These are phyloP conservation scores for Malacoraja senta DNA, from an alignment of 2,797 vertebrate species.

Conservation along the genomic window DNA sequence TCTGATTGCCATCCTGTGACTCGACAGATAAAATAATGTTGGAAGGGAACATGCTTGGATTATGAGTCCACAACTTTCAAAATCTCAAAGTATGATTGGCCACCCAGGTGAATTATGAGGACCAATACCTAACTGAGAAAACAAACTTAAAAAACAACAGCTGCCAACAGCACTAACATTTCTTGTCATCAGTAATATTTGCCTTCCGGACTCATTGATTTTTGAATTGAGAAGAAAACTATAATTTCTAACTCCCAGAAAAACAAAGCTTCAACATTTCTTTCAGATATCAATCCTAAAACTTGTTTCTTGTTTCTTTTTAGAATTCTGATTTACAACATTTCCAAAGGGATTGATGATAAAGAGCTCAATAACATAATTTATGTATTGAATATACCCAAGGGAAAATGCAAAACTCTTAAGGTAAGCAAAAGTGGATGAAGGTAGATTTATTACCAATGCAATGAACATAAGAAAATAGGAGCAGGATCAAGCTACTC, in stretches of 20 bases:
- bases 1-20: not conserved
- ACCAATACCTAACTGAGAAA: not conserved
- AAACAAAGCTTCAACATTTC: not conserved
- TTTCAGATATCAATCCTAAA: conserved; percentile 1
- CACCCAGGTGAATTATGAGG: not conserved
- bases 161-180: not conserved
- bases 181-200: not conserved
- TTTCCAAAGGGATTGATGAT: conserved; percentile 1
- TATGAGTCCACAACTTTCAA: not conserved
- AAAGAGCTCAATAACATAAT: not conserved
- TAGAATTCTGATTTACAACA: conserved; percentile 14
- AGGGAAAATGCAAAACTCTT: not conserved
- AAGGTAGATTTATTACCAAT: not conserved
- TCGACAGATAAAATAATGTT: not conserved
- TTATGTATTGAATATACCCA: not conserved
- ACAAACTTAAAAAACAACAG: not conserved
- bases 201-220: not conserved
- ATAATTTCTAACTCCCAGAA: not conserved
- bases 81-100: not conserved
- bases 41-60: not conserved
- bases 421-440: not conserved
- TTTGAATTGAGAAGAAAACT: not conserved
- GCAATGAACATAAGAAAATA: no score
- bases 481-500: no score
- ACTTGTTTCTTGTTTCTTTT: not conserved